Evolutionary conservation across 2,113 vertebrate species (phyloP).

Genomic region (Pelusios castaneus): DNA sequence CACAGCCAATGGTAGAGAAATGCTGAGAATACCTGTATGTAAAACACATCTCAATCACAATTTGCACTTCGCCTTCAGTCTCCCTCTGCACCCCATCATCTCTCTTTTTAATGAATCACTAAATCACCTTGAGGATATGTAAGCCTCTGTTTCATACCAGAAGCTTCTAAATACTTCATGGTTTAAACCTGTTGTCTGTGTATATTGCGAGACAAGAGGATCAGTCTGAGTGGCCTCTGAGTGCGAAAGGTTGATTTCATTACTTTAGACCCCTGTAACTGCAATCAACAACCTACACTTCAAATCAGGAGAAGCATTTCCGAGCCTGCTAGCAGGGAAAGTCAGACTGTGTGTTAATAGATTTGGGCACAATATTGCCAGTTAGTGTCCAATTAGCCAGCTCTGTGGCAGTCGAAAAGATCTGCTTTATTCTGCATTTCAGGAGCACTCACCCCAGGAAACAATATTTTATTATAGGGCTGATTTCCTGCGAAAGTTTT

Average conservation of each 20-base stretch:
- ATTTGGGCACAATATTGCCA: conserved; percentile 66
- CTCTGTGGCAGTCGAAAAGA: conserved; percentile 48
- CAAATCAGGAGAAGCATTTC: conserved; percentile 40
- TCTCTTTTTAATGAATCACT: not conserved
- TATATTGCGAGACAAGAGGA: not conserved
- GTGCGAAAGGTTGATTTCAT: conserved; percentile 37
- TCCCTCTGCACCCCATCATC: not conserved
- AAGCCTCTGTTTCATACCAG: not conserved
- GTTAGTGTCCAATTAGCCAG: conserved; percentile 70
- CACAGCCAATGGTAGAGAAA: not conserved
- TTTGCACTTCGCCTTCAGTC: accelerated
- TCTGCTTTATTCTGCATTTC: conserved; percentile 35
- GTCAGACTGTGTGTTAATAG: conserved; percentile 35
- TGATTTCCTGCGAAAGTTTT: conserved; percentile 38
- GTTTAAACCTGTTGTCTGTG: not conserved
- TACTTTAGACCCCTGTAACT: conserved; percentile 42
- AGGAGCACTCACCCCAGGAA: conserved; percentile 55
- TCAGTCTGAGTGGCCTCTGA: not conserved
- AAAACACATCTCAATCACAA: not conserved
- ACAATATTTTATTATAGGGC: conserved; percentile 54
- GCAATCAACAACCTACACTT: conserved; percentile 35
- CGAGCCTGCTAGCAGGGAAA: not conserved
- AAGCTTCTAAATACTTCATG: not conserved
- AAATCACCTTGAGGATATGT: not conserved
- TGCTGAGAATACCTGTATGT: not conserved